These are phyloP conservation scores for Falco punctatus DNA, from an alignment of 2,113 vertebrate genomes.

Conservation along the genomic window DNA sequence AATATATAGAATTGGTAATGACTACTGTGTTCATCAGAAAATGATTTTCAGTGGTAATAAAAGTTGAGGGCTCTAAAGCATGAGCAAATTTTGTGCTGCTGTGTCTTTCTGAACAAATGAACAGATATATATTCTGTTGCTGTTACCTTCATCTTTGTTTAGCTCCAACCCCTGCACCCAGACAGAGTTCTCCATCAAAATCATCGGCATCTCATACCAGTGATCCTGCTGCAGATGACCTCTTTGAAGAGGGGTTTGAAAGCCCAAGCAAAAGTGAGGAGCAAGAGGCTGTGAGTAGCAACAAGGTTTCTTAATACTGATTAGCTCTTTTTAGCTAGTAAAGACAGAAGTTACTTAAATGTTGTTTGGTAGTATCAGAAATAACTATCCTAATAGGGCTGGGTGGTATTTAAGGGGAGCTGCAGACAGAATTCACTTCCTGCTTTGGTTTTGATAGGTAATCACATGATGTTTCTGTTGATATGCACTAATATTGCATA, in stretches of 20 bases:
- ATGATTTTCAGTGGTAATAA: neutral
- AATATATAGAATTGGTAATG: neutral
- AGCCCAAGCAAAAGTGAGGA: conserved; percentile 95
- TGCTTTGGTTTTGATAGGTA: neutral
- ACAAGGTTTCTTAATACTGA: neutral
- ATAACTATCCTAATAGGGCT: neutral
- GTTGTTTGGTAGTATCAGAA: neutral
- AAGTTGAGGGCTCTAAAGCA: neutral
- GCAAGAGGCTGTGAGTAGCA: conserved; percentile 91
- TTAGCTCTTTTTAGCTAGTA: neutral
- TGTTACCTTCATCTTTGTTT: conserved; percentile 49
- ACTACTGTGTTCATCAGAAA: neutral
- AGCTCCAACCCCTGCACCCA: conserved; percentile 94
- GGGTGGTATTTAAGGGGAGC: neutral
- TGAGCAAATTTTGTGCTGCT: neutral
- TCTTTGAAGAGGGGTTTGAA: conserved; percentile 94
- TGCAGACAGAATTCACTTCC: neutral
- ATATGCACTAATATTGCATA: neutral
- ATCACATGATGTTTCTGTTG: neutral
- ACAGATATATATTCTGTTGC: neutral
- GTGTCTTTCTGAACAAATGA: neutral
- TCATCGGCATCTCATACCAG: conserved; percentile 93
- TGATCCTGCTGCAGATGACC: conserved; percentile 90
- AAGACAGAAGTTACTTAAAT: neutral
- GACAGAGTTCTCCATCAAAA: conserved; percentile 94